These are phyloP conservation scores for Tapera naevia DNA, from an alignment of 2,797 vertebrate genomes.

Conservation along the genomic window DNA sequence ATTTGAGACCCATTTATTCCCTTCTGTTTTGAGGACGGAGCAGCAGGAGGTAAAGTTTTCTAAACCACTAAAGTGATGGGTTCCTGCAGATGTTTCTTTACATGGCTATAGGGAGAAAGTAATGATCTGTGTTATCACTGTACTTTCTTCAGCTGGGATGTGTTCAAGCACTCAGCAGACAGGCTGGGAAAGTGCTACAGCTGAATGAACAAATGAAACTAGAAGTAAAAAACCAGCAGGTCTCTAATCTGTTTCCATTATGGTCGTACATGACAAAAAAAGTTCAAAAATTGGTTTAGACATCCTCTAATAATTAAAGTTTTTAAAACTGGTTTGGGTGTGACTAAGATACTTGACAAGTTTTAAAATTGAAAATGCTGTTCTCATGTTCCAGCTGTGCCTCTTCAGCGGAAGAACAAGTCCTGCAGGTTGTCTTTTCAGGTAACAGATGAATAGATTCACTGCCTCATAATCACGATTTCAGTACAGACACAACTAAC, in stretches of 20 bases:
- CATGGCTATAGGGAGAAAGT: slow-evolving; percentile 7
- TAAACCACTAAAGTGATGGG: not conserved
- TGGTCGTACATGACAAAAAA: not conserved
- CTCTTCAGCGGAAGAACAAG: not conserved
- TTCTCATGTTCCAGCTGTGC: not conserved
- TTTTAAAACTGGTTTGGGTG: not conserved
- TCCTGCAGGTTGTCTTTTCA: not conserved
- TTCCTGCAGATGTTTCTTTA: slow-evolving; percentile 1
- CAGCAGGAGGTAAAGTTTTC: not conserved
- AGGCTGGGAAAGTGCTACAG: not conserved
- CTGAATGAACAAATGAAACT: not conserved
- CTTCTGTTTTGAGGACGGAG: not conserved
- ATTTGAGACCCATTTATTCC: not conserved
- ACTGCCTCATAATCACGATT: not conserved
- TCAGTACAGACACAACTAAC: not conserved
- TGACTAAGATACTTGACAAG: not conserved
- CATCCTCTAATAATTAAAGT: not conserved
- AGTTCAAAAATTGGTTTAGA: not conserved
- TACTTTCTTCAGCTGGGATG: not conserved
- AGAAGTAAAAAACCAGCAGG: not conserved
- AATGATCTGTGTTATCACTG: not conserved
- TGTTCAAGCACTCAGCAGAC: not conserved
- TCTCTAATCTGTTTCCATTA: not conserved
- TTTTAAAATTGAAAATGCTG: not conserved
- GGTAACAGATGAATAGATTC: not conserved